These are phyloP conservation scores for Apamea epomidion DNA, from an alignment of 2,888 invertebrate genomes.

Conservation along the genomic window DNA sequence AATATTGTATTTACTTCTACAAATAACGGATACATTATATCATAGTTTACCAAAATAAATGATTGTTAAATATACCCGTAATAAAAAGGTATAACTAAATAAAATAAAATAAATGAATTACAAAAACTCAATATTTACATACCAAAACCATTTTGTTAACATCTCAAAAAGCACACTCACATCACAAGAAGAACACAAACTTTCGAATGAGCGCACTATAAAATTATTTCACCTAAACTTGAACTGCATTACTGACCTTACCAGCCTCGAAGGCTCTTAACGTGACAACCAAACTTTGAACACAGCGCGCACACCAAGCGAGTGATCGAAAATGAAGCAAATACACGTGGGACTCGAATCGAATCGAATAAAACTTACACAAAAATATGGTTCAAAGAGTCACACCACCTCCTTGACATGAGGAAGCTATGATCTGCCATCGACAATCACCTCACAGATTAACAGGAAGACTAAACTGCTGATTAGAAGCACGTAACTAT, in stretches of 20 bases:
- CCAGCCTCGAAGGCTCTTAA: constrained; percentile 21
- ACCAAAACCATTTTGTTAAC: constrained; percentile 24
- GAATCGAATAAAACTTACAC: constrained; percentile 59
- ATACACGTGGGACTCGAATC: constrained; percentile 44
- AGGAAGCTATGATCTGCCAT: constrained; percentile 58
- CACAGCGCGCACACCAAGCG: constrained; percentile 49
- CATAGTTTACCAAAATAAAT: neutral
- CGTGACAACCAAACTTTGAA: constrained; percentile 26
- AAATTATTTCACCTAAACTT: constrained; percentile 37
- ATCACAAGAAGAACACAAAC: constrained; percentile 33
- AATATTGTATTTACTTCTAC: neutral
- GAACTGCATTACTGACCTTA: constrained; percentile 39
- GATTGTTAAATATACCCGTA: neutral
- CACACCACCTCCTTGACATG: constrained; percentile 58
- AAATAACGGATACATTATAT: neutral
- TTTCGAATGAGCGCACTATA: constrained; percentile 25
- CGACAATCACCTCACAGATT: constrained; percentile 48
- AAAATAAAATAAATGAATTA: neutral
- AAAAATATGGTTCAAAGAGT: constrained; percentile 58
- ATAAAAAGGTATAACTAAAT: neutral
- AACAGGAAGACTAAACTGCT: constrained; percentile 61
- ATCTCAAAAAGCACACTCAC: constrained; percentile 5
- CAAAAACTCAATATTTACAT: constrained; percentile 23
- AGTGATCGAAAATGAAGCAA: constrained; percentile 57
- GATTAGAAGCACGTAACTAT: constrained; percentile 51